phyloP scores from a whole-genome alignment of 2,797 vertebrate species.

The Chrosomus eos region DNA sequence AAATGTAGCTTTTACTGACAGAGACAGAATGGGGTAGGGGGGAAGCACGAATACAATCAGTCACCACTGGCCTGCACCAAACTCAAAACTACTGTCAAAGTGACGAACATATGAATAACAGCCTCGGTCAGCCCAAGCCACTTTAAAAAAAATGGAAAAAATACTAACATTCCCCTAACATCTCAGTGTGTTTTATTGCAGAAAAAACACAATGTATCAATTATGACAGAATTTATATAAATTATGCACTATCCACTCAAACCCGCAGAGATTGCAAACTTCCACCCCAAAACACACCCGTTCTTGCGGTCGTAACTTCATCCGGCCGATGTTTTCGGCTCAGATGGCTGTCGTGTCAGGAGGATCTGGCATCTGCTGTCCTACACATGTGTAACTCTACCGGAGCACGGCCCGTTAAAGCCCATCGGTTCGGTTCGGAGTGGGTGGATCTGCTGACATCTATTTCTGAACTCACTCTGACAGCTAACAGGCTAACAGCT shows the following conservation, averaged over 20 bases:
- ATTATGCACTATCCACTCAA: background rate
- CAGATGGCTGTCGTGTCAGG: slow-evolving; percentile 2
- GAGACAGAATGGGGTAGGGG: background rate
- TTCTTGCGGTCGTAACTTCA: slow-evolving; percentile 29
- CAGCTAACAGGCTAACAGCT: slow-evolving; percentile 50
- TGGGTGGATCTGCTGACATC: slow-evolving; percentile 37
- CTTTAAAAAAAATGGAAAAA: too few relatives aligned
- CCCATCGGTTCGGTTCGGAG: slow-evolving; percentile 32
- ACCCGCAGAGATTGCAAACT: background rate
- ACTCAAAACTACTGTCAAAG: background rate
- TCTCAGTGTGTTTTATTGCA: background rate
- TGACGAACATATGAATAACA: background rate
- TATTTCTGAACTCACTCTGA: slow-evolving; percentile 51
- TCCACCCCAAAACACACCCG: slow-evolving; percentile 11
- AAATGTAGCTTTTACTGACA: background rate
- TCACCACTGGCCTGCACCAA: background rate
- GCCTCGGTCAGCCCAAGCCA: too few relatives aligned
- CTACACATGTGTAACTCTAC: slow-evolving; percentile 37
- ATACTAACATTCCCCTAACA: slow-evolving; percentile 5
- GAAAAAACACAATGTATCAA: background rate
- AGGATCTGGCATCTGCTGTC: slow-evolving; percentile 24
- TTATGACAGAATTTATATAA: background rate
- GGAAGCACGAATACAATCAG: background rate
- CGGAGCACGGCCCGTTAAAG: slow-evolving; percentile 24
- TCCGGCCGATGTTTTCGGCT: slow-evolving; percentile 25